Evolutionary conservation across 64 coral and sea anemone genomes (phyloP).

Genomic region (Stichodactyla helianthus): DNA sequence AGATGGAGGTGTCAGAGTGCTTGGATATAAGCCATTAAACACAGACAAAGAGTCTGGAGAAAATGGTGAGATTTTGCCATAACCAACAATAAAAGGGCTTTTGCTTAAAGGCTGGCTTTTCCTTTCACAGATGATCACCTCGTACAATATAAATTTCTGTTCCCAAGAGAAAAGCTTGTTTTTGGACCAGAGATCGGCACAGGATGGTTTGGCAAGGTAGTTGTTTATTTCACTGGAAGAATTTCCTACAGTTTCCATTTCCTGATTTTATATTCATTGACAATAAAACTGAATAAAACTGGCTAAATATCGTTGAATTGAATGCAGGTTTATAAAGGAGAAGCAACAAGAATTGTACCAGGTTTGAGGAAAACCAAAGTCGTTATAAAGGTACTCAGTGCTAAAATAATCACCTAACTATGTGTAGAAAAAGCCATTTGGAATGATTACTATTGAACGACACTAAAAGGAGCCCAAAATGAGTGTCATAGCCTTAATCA

Average conservation of each 20-base stretch:
- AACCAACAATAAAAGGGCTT: not conserved
- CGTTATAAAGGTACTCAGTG: constrained; percentile 53
- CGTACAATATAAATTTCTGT: constrained; percentile 25
- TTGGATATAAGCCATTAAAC: constrained; percentile 55
- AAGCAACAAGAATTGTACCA: constrained; percentile 47
- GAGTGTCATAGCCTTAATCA: too few relatives aligned
- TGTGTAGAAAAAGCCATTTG: too few relatives aligned
- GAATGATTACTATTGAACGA: too few relatives aligned
- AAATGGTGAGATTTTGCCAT: constrained; percentile 23
- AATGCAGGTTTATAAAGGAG: constrained; percentile 66
- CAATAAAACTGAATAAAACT: too few relatives aligned
- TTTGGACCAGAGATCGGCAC: constrained; percentile 52
- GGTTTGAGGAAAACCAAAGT: constrained; percentile 68
- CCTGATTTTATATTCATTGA: too few relatives aligned
- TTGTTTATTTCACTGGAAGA: not conserved
- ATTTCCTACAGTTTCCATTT: too few relatives aligned
- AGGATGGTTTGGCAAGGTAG: constrained; percentile 87
- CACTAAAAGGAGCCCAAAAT: too few relatives aligned
- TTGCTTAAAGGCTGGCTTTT: not conserved
- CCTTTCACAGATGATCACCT: not conserved
- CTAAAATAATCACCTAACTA: not conserved
- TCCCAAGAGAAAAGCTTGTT: constrained; percentile 62
- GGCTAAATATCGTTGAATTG: not conserved
- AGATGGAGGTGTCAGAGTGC: constrained; percentile 36
- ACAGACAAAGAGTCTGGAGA: constrained; percentile 4